Percentiles rank a stretch among this genome's conserved stretches.
phyloP scores from a whole-genome alignment of 1,140 invertebrate genomes.

The Episyrphus balteatus region DNA sequence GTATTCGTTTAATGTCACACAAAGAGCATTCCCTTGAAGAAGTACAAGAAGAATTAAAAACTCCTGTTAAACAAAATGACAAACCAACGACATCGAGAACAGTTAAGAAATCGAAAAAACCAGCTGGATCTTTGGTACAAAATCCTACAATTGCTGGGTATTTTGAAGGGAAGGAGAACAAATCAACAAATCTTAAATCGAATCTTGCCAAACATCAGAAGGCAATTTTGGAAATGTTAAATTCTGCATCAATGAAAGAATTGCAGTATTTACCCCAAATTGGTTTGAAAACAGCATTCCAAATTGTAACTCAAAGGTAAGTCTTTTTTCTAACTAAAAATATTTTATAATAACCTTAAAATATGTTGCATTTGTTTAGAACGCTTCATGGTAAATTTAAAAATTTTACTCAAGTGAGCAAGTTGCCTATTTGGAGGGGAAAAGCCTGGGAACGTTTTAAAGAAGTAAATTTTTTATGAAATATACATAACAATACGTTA shows the following conservation, averaged over 20 bases:
- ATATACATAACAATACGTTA: no score
- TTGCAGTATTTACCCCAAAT: constrained; percentile 12
- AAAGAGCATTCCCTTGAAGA: no score
- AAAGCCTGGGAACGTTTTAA: constrained; percentile 13
- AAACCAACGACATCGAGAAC: no score
- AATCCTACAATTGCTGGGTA: background rate
- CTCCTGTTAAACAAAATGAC: no score
- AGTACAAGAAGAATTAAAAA: no score
- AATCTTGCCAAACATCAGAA: constrained; percentile 7
- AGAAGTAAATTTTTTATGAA: constrained; percentile 8
- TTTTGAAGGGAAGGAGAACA: background rate
- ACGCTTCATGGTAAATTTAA: constrained; percentile 11
- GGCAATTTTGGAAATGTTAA: constrained; percentile 12
- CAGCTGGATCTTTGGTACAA: background rate
- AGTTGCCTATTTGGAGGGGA: constrained; percentile 13
- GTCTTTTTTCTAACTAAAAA: background rate
- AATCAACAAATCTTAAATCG: constrained; percentile 1
- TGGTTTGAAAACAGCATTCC: constrained; percentile 15
- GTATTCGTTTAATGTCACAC: no score
- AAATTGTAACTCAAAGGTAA: constrained; percentile 13
- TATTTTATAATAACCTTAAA: background rate
- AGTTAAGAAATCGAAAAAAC: no score
- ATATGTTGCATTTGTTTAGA: constrained; percentile 2
- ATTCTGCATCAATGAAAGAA: constrained; percentile 11
- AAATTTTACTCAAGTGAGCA: constrained; percentile 10